Percentiles rank a stretch among this genome's conserved stretches.
These are phyloP conservation scores for Drosophila kohkoa DNA, from an alignment of 1,140 invertebrate genomes.

Conservation along the genomic window DNA sequence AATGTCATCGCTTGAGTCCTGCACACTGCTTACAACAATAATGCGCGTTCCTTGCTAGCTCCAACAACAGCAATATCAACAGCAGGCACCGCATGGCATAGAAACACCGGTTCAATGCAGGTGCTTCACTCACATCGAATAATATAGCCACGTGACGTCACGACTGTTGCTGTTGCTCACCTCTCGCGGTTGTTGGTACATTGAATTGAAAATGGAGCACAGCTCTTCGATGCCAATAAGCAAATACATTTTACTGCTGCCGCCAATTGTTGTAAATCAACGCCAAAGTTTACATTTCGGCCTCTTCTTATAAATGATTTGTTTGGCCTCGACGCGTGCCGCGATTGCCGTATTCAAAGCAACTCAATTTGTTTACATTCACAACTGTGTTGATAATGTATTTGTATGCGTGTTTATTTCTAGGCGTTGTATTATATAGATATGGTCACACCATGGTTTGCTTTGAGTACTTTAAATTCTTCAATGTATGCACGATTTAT, in stretches of 20 bases:
- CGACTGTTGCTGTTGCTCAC: background rate
- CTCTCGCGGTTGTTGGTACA: background rate
- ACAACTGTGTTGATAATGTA: background rate
- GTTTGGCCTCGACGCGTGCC: slow-evolving; percentile 35
- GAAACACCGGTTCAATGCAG: slow-evolving; percentile 9
- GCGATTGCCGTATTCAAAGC: slow-evolving; percentile 3
- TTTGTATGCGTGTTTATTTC: background rate
- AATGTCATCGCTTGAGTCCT: slow-evolving; percentile 37
- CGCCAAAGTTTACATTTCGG: slow-evolving; percentile 14
- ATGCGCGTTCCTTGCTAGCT: background rate
- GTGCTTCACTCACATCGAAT: background rate
- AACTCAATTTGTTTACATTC: slow-evolving; percentile 36
- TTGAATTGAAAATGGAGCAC: background rate
- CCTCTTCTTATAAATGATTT: slow-evolving; percentile 27
- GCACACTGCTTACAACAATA: background rate
- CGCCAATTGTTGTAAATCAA: slow-evolving; percentile 10
- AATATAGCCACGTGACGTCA: slow-evolving; percentile 21
- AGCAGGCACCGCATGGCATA: slow-evolving; percentile 12
- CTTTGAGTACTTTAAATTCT: too few relatives aligned
- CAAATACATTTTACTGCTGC: slow-evolving; percentile 18
- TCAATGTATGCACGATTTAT: too few relatives aligned
- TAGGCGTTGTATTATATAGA: background rate
- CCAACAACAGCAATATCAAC: background rate
- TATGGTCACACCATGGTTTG: background rate
- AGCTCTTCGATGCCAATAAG: background rate